Base-by-base conservation (phyloP, 2,888 invertebrate genomes). In the Eretmocerus hayati region DNA sequence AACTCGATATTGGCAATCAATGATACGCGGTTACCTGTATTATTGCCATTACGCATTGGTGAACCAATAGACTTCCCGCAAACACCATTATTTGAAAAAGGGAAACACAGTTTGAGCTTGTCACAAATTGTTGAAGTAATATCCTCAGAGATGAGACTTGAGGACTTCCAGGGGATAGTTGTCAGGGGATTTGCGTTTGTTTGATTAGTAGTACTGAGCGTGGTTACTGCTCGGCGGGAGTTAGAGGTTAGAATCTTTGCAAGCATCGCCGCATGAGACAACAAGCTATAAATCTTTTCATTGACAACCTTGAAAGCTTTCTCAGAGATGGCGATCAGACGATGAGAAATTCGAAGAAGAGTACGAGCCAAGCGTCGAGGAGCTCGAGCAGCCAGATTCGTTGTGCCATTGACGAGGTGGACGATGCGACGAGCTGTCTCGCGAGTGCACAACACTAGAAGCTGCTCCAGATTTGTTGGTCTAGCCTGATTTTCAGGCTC, bases 401-500 rank as follows among this genome's bases (percentile, higher is more conserved):
- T 78, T 0, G 83, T 80, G 58, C 81, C 87, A 69, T 89, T 88
- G 48, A 87, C 77, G 42, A 88, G 76, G 65, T 90, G 90, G 2
- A 90, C 89, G 38, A 87, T 72, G 57, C 84, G 77, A 48, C 90
- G 75, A 0, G 87, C 85, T 0, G 85, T 80, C 72, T 90, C 89
- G n/a, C 89, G 73, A 0, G 85, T 81, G 50, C 90, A 66, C 50
- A 90, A 71, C 31, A 87, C 85, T 46, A 88, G 72, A 53, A 89
- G 70, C 63, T 90, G 85, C 63, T 90, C 90, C 26, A 89, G 66
- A 2, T 85, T 88, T 53, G 79, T 78, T 0, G 89, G 90, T 30
- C 87, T 78, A 4, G 85, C 85, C 71, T 90, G 90, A 73, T 90
- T 90, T 72, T 88, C 90, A 0, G 90, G 89, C 64, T 90, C 90